These are phyloP conservation scores for Cephus spinipes DNA, from an alignment of 2,888 invertebrate genomes.

Conservation along the genomic window DNA sequence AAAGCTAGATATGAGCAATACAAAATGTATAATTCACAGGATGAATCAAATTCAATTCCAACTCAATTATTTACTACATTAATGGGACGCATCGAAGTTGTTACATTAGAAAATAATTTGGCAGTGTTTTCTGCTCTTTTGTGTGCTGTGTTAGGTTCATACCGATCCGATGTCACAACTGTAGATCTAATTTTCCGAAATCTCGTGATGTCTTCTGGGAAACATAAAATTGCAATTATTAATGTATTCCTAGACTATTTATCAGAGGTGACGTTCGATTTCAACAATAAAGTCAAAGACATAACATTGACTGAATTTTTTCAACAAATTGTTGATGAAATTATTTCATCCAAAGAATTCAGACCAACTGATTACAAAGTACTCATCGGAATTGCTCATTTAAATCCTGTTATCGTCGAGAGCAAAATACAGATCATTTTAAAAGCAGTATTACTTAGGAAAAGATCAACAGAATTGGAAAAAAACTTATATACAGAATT, in stretches of 20 bases:
- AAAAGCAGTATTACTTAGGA: conserved; percentile 39
- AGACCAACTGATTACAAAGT: conserved; percentile 40
- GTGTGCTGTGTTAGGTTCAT: conserved; percentile 38
- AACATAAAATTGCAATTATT: conserved; percentile 35
- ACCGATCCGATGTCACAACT: conserved; percentile 35
- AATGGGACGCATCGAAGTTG: conserved; percentile 21
- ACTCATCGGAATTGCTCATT: conserved; percentile 40
- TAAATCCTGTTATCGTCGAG: conserved; percentile 57
- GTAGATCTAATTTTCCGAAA: conserved; percentile 50
- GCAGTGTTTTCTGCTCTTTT: conserved; percentile 42
- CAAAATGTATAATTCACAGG: conserved; percentile 21
- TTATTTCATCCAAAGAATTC: conserved; percentile 33
- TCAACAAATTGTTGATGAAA: conserved; percentile 40
- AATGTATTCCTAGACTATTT: conserved; percentile 37
- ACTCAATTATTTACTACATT: conserved; percentile 36
- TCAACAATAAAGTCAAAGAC: conserved; percentile 46
- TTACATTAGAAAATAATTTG: conserved; percentile 25
- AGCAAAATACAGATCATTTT: conserved; percentile 45
- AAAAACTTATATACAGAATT: conserved; percentile 35
- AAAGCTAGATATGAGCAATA: conserved; percentile 30
- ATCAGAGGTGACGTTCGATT: conserved; percentile 46
- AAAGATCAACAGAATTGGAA: conserved; percentile 28
- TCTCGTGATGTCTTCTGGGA: conserved; percentile 39
- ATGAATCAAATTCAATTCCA: conserved; percentile 24
- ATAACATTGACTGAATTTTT: conserved; percentile 45